Conservation (phyloP, 2,888 invertebrate genomes). For the Xestia sexstrigata region DNA sequence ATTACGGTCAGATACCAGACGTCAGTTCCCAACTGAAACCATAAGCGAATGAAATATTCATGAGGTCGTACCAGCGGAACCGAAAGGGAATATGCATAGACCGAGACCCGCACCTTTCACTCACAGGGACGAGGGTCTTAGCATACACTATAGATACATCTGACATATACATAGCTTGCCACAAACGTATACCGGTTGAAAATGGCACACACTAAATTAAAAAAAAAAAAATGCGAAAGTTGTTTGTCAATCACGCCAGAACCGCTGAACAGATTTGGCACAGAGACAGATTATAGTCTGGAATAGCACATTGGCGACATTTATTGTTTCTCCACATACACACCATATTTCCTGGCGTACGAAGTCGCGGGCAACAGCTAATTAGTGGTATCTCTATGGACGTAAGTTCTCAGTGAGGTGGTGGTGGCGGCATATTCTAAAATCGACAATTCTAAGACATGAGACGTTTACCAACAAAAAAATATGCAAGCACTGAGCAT, state of each 20-base stretch:
- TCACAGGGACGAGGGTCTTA: conserved; percentile 48
- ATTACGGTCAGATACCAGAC: conserved; percentile 21
- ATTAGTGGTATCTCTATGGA: not conserved
- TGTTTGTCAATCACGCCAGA: not conserved
- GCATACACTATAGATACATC: not conserved
- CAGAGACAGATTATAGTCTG: too few species aligned
- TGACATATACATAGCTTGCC: not conserved
- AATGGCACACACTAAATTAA: not conserved
- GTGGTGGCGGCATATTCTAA: not conserved
- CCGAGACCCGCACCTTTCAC: conserved; percentile 37
- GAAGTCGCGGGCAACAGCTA: not conserved
- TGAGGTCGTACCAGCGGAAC: conserved; percentile 28
- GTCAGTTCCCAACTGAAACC: conserved; percentile 29
- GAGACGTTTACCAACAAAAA: not conserved
- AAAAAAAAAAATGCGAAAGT: not conserved
- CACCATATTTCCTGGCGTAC: not conserved
- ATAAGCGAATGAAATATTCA: conserved; percentile 55
- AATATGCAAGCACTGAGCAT: not conserved
- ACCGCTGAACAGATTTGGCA: not conserved
- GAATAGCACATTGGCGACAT: not conserved
- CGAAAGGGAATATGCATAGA: conserved; percentile 53
- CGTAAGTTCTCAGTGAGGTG: not conserved
- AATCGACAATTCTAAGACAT: not conserved
- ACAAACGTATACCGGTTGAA: not conserved
- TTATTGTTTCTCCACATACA: not conserved